phyloP scores from a whole-genome alignment of 2,113 vertebrate species.

The Ranitomeya variabilis region DNA sequence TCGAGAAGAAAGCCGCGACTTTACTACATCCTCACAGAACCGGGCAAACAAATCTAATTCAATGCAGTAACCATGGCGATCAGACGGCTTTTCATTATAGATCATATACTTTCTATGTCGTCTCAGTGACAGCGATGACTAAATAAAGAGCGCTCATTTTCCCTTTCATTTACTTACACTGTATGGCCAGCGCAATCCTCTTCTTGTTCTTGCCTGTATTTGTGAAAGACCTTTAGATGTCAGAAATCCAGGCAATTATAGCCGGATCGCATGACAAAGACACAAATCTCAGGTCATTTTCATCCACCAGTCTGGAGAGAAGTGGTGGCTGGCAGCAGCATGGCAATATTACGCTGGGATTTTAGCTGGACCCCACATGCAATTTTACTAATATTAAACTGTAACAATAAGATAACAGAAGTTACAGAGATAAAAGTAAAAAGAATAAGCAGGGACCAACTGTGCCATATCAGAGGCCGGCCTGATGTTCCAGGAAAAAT shows the following conservation, averaged over 20 bases:
- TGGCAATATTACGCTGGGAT: background rate
- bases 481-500: too few relatives aligned
- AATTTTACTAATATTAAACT: background rate
- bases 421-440: background rate
- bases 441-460: too few relatives aligned
- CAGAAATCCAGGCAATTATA: background rate
- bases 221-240: background rate
- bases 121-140: background rate
- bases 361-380: background rate
- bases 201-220: background rate
- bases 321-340: background rate
- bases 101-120: background rate
- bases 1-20: slow-evolving; percentile 9
- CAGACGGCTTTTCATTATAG: background rate
- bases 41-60: slow-evolving; percentile 14
- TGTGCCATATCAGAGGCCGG: too few relatives aligned
- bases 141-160: background rate
- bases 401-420: background rate
- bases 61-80: background rate
- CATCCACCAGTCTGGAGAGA: background rate
- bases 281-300: background rate
- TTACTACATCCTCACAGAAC: slow-evolving; percentile 19
- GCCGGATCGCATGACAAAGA: background rate
- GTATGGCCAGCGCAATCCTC: background rate
- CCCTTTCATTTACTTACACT: background rate